These are phyloP conservation scores for Thunnus albacares DNA, from an alignment of 2,797 vertebrate genomes.

Conservation along the genomic window DNA sequence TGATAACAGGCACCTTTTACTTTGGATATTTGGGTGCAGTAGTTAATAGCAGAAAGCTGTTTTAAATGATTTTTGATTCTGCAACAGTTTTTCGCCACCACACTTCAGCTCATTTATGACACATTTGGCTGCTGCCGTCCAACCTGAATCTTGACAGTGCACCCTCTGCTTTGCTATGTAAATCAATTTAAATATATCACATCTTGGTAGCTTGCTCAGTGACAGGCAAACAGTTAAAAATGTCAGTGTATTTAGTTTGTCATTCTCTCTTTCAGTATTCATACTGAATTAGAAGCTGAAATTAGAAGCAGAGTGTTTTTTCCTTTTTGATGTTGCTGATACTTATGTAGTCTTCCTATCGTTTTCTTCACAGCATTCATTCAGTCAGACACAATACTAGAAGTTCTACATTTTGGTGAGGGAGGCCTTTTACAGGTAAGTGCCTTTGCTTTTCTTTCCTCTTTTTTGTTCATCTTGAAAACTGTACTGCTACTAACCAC, in stretches of 20 bases:
- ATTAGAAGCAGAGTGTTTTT: neutral
- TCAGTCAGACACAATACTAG: constrained; percentile 97
- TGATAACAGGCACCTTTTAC: neutral
- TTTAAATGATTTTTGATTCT: neutral
- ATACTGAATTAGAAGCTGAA: neutral
- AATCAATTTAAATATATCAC: constrained; percentile 9
- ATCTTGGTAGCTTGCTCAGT: constrained; percentile 3
- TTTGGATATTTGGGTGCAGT: neutral
- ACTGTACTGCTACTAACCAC: neutral
- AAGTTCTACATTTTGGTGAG: constrained; percentile 97
- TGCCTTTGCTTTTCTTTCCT: neutral
- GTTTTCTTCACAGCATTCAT: constrained; percentile 92
- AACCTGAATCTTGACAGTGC: neutral
- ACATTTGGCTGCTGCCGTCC: neutral
- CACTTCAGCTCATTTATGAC: neutral
- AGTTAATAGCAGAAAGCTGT: neutral
- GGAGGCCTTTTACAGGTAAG: constrained; percentile 95
- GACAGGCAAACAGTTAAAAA: neutral
- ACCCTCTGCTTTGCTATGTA: constrained; percentile 14
- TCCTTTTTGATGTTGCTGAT: neutral
- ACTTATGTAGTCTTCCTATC: constrained; percentile 12
- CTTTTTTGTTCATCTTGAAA: neutral
- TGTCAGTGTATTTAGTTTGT: neutral
- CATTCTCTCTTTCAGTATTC: constrained; percentile 4
- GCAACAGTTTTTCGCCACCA: neutral